Base-by-base conservation (phyloP, 2,888 invertebrate genomes). In the Lepidochitona cinerea region DNA sequence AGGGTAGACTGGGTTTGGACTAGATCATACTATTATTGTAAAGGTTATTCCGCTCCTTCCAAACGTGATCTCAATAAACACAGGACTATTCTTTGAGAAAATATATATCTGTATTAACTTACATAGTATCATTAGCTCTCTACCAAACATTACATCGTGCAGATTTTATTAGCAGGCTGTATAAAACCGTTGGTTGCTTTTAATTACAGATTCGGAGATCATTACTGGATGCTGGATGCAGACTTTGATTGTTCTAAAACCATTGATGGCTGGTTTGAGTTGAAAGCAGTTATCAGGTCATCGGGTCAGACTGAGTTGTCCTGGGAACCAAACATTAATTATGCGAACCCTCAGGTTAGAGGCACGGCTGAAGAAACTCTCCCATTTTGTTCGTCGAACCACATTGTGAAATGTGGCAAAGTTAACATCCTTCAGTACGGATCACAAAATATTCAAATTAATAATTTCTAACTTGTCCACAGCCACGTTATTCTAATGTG, bases 181-280 rank as follows among this genome's bases (percentile, higher is more conserved):
- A 32, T 36, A n/a, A n/a, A n/a, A n/a, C n/a, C n/a, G n/a, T n/a
- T n/a, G n/a, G n/a, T n/a, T n/a, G n/a, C n/a, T 41, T 41, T 14
- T 64, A 6, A 1, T 72, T 68, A 9, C 75, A 85, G 71, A 73
- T 89, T 79, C 71, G 89, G 89, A 1, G 82, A 85, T 12, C 84
- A 84, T 66, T 90, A 90, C 76, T 90, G 90, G 90, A 83, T 89
- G 80, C 83, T 86, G 23, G 85, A 87, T 67, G 53, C 89, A 35
- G 80, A 83, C 23, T 87, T 90, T 85, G 88, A 90, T 75, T 90
- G 90, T 76, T 76, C 81, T 2, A 83, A 86, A 71, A 80, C 86
- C 0, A 49, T 41, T 14, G 81, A 87, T 65, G 89, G 90, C 54
- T 90, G 90, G 89, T 90, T 90, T 72, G 90, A 91, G 73, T 68